A percentile compares a stretch with the other conserved stretches of the same genome.
phyloP scores from a whole-genome alignment of 2,888 invertebrate genomes.

The Morpho deidamia region DNA sequence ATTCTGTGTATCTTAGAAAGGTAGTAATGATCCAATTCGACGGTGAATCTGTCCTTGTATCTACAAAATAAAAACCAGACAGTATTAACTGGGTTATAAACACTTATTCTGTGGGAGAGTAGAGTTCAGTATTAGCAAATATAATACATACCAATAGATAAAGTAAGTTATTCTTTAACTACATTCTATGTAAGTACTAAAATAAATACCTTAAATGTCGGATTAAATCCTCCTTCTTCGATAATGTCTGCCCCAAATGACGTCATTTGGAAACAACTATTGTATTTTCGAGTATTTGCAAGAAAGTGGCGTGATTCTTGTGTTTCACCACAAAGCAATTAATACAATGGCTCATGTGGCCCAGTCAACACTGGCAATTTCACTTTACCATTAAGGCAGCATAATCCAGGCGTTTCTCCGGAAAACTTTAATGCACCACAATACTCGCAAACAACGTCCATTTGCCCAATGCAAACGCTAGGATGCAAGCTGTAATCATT shows the following conservation, averaged over 20 bases:
- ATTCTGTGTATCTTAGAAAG: conserved; percentile 29
- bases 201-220: conserved; percentile 28
- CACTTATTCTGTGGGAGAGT: not conserved
- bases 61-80: conserved; percentile 20
- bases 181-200: not conserved
- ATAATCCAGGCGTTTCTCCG: no score
- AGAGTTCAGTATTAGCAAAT: not conserved
- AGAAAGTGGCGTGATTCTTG: conserved; percentile 38
- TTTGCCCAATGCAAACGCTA: no score
- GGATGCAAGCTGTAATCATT: no score
- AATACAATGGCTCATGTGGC: conserved; percentile 32
- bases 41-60: conserved; percentile 30
- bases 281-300: conserved; percentile 37
- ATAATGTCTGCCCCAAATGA: conserved; percentile 38
- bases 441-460: no score
- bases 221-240: conserved; percentile 33
- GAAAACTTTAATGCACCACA: no score
- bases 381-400: no score
- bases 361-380: conserved; percentile 30
- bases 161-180: no score
- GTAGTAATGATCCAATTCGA: conserved; percentile 30
- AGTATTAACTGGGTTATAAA: not conserved
- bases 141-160: no score
- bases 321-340: conserved; percentile 32
- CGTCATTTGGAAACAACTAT: conserved; percentile 39